Conservation (phyloP, 64 coral and sea anemone genomes). For the Pachyseris speciosa region DNA sequence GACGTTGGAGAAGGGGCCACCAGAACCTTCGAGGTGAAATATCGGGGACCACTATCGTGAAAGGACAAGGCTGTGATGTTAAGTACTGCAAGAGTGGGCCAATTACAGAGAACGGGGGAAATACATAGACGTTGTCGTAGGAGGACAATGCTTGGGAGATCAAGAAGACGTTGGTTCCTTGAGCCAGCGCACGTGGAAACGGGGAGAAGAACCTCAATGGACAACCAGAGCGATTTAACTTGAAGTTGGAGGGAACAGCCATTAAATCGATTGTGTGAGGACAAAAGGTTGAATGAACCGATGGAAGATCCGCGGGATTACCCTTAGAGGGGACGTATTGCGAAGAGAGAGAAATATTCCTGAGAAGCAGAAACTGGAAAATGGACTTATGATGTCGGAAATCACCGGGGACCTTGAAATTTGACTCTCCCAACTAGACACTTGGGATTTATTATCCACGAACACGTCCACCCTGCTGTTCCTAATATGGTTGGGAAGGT, state of each 20-base stretch:
- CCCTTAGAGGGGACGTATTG: neutral
- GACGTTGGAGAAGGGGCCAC: neutral
- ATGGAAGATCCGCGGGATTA: neutral
- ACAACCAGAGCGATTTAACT: neutral
- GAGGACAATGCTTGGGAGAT: neutral
- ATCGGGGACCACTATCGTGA: slow-evolving; percentile 5
- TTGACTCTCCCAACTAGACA: neutral
- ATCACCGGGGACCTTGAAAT: neutral
- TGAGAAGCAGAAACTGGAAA: neutral
- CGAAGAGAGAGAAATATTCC: neutral
- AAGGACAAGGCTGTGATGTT: neutral
- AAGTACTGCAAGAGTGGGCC: slow-evolving; percentile 22
- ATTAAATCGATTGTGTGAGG: too few relatives aligned
- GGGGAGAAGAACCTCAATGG: neutral
- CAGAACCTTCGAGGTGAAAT: neutral
- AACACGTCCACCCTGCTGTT: neutral
- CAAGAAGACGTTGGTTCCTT: slow-evolving; percentile 34
- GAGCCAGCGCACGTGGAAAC: neutral
- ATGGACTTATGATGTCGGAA: neutral
- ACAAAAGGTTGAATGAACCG: neutral
- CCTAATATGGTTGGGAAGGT: neutral
- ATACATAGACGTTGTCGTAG: slow-evolving; percentile 25
- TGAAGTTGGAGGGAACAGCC: neutral
- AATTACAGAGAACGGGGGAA: slow-evolving; percentile 34
- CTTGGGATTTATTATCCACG: neutral